These are phyloP conservation scores for Chironomus tepperi DNA, from an alignment of 1,140 invertebrate genomes.

Conservation along the genomic window DNA sequence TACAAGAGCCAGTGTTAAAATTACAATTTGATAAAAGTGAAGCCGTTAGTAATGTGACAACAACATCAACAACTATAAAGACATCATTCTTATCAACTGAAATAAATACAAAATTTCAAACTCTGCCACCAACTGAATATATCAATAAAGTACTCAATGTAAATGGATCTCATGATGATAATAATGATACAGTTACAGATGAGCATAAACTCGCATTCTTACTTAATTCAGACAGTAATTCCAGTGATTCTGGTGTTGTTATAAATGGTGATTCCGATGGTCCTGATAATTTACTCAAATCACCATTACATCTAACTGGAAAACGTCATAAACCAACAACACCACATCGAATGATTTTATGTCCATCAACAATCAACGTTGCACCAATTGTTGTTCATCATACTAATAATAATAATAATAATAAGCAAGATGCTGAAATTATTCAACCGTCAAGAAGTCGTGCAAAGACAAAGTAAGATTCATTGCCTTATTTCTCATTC, in stretches of 20 bases:
- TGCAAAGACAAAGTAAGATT: background rate
- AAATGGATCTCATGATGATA: slow-evolving; percentile 30
- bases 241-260: slow-evolving; percentile 39
- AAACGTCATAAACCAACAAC: slow-evolving; percentile 35
- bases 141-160: slow-evolving; percentile 38
- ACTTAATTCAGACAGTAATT: slow-evolving; percentile 37
- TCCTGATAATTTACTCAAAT: slow-evolving; percentile 24
- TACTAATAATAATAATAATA: no score
- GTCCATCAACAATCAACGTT: slow-evolving; percentile 37
- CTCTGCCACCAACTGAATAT: slow-evolving; percentile 37
- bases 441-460: background rate
- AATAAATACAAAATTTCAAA: slow-evolving; percentile 30
- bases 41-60: background rate
- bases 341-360: slow-evolving; percentile 37
- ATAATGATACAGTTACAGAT: background rate
- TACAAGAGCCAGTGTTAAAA: slow-evolving; percentile 38
- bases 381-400: background rate
- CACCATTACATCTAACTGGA: slow-evolving; percentile 19
- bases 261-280: slow-evolving; percentile 27
- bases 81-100: background rate
- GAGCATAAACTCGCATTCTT: slow-evolving; percentile 24
- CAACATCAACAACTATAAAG: background rate
- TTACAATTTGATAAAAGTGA: slow-evolving; percentile 36
- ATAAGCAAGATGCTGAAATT: background rate
- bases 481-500: background rate